These are phyloP conservation scores for Samia ricini DNA, from an alignment of 1,140 invertebrate genomes.

Conservation along the genomic window DNA sequence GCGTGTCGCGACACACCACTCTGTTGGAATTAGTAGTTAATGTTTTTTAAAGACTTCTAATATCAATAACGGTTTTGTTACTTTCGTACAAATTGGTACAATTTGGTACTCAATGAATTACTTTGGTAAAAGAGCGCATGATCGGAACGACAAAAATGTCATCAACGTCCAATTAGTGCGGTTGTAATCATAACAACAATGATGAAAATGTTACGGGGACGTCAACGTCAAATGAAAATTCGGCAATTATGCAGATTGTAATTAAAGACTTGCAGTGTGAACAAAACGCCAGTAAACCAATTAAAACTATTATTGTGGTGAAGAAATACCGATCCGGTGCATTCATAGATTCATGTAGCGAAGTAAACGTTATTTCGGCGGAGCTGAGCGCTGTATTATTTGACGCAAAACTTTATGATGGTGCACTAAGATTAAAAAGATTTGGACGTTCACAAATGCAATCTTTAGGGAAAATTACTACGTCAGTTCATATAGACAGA, in stretches of 20 bases:
- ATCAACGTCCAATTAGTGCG: too few relatives aligned
- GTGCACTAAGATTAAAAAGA: neutral
- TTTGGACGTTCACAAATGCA: neutral
- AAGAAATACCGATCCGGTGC: neutral
- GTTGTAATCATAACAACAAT: too few relatives aligned
- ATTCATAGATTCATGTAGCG: neutral
- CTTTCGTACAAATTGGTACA: too few relatives aligned
- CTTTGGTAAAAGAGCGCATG: too few relatives aligned
- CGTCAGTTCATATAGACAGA: neutral
- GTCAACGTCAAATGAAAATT: neutral
- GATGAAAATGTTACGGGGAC: neutral
- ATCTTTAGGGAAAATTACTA: slow-evolving; percentile 3
- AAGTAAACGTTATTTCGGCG: neutral
- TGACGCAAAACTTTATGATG: neutral
- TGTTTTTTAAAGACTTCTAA: too few relatives aligned
- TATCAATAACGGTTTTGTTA: too few relatives aligned
- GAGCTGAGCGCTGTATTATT: neutral
- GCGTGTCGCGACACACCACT: too few relatives aligned
- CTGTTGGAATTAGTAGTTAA: too few relatives aligned
- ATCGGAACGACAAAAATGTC: too few relatives aligned
- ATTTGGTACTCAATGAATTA: too few relatives aligned
- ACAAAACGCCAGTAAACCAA: neutral
- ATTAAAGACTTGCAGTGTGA: neutral
- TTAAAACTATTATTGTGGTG: neutral
- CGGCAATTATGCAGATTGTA: neutral